phyloP scores from a whole-genome alignment of 2,113 vertebrate species.

The Tyto alba region DNA sequence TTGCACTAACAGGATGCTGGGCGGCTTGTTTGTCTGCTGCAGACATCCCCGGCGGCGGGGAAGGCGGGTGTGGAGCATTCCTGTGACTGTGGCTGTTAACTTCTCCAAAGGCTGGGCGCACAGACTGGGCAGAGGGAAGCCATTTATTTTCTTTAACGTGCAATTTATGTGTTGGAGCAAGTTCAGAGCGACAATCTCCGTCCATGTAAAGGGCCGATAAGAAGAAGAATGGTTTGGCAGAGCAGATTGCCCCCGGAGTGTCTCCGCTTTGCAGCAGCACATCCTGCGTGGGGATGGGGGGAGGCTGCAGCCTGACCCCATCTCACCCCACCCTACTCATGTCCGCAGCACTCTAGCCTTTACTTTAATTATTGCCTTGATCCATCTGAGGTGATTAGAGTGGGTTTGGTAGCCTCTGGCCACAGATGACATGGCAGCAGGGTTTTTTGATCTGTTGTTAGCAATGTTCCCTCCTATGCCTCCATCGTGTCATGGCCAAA shows the following conservation, averaged over 20 bases:
- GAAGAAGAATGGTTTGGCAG: conserved; percentile 43
- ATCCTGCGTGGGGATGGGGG: not conserved
- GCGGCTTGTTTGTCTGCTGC: not conserved
- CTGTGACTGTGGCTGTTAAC: not conserved
- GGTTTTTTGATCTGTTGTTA: not conserved
- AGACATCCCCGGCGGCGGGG: not conserved
- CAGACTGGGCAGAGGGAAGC: not conserved
- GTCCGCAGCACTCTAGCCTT: not conserved
- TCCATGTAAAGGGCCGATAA: not conserved
- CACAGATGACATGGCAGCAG: not conserved
- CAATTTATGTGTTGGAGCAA: not conserved
- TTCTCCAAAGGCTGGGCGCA: not conserved
- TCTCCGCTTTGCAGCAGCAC: not conserved
- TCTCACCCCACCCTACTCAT: not conserved
- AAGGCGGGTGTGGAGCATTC: conserved; percentile 7
- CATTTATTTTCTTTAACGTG: conserved; percentile 16
- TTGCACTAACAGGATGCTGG: conserved; percentile 1
- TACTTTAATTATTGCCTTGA: rapidly evolving
- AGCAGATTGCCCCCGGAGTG: not conserved
- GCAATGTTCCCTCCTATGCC: not conserved
- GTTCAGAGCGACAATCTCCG: not conserved
- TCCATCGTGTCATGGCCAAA: not conserved
- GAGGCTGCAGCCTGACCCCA: not conserved
- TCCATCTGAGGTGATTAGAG: not conserved
- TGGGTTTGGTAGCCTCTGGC: not conserved